Base-by-base conservation (phyloP, 2,888 invertebrate genomes). In the Meliscaeva auricollis region DNA sequence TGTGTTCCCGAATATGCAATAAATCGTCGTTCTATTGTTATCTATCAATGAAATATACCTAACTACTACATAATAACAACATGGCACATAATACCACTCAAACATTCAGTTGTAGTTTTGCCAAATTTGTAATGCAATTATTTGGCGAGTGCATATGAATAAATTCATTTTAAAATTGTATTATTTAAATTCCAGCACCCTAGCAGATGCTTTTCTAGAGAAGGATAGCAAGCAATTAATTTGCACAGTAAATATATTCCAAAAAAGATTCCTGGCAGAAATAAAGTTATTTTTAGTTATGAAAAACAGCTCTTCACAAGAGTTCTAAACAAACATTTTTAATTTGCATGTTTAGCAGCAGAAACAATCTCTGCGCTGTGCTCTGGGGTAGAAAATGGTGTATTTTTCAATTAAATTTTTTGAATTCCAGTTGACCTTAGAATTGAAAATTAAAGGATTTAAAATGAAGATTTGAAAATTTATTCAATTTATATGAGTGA, bases 241-340 rank as follows among this genome's bases (percentile, higher is more conserved):
- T 35, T 35, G 35, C 35, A 8, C 7, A 8, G 35, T 9, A 35
- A 35, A 35, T 35, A 8, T 35, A 35, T 35, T 52, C 4, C 22
- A 2, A 11, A 17, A 50, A 22, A 52, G 8, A 52, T 22, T 52
- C 26, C 52, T 9, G n/a, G n/a, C 9, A 52, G 35, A 35, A 35
- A 35, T 35, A 52, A 52, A 52, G 52, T 26, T 52, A 52, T 30
- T 52, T 17, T 17, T 52, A 52, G 26, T n/a, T 26, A 26, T 13
- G 17, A n/a, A n/a, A 26, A 52, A 52, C 9, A 26, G 26, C n/a
- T 26, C 26, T 11, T 4, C 26, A 52, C n/a, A n/a, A n/a, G n/a
- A 26, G 26, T 26, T 52, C n/a, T 52, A 52, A 52, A 52, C 52
- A 52, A 52, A 22, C 26, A 26, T n/a, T 52, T 52, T 52, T n/a